A percentile compares a stretch with the other conserved stretches of the same genome.
These are phyloP conservation scores for Xyliphius kryptos DNA, from an alignment of 2,113 vertebrate species.

Conservation along the genomic window DNA sequence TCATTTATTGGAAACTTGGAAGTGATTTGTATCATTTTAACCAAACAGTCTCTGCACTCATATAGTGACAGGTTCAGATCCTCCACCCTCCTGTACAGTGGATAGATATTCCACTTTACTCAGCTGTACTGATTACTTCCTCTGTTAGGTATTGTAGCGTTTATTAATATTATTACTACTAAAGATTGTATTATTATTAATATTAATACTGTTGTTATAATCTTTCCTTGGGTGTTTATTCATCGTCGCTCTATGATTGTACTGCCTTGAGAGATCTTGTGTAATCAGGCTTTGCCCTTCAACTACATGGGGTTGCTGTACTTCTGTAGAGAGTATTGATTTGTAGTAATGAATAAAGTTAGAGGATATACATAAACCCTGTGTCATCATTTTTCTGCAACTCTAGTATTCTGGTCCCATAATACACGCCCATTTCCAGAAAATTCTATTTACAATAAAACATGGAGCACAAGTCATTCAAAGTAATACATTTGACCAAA, in stretches of 20 bases:
- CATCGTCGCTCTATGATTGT: constrained; percentile 35
- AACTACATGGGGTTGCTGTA: constrained; percentile 27
- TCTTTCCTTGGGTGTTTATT: constrained; percentile 36
- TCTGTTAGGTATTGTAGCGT: constrained; percentile 22
- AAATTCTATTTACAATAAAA: too few species aligned
- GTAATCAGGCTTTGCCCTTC: constrained; percentile 38
- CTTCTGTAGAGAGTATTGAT: constrained; percentile 51
- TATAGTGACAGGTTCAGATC: background rate
- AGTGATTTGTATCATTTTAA: too few species aligned
- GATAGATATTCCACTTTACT: constrained; percentile 13
- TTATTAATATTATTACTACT: constrained; percentile 26
- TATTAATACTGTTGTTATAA: constrained; percentile 6
- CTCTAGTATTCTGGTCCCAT: too few species aligned
- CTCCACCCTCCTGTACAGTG: constrained; percentile 18
- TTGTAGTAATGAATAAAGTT: constrained; percentile 82
- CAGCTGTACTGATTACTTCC: constrained; percentile 21
- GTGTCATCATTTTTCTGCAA: background rate
- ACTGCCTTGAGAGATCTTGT: constrained; percentile 42
- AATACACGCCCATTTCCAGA: too few species aligned
- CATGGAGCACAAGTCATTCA: too few species aligned
- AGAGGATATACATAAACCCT: constrained; percentile 48
- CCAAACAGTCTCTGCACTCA: background rate
- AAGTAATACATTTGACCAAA: too few species aligned
- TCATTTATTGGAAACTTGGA: too few species aligned
- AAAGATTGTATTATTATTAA: constrained; percentile 13